Conservation (phyloP, 2,113 vertebrate genomes). For the Tragelaphus scriptus region DNA sequence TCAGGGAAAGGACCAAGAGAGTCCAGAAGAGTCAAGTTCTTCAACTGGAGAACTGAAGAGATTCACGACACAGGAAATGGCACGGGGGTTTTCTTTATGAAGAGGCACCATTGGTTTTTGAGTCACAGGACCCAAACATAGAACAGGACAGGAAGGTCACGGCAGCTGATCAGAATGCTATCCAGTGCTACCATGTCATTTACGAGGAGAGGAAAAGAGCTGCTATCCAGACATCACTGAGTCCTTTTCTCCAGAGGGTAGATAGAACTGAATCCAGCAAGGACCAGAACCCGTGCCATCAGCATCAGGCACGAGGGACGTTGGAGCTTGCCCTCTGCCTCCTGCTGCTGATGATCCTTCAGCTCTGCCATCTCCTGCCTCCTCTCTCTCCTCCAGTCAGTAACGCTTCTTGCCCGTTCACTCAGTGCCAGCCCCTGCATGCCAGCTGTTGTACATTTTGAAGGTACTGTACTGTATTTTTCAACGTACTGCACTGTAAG, state of each 20-base stretch:
- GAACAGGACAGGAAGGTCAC: background rate
- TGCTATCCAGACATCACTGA: background rate
- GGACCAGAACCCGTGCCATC: background rate
- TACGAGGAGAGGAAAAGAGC: background rate
- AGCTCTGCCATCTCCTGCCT: background rate
- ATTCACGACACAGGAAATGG: rapidly evolving
- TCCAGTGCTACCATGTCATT: background rate
- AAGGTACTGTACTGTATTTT: background rate
- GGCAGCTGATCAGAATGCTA: background rate
- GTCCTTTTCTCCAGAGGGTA: background rate
- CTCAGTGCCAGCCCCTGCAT: background rate
- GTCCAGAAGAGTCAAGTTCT: background rate
- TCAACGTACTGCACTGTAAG: background rate
- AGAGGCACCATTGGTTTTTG: background rate
- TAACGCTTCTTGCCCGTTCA: background rate
- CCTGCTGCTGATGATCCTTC: background rate
- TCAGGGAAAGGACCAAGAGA: background rate
- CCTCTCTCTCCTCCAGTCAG: background rate
- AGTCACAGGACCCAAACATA: background rate
- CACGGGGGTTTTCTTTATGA: background rate
- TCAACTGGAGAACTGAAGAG: background rate
- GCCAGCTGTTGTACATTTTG: background rate
- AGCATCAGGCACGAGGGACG: rapidly evolving
- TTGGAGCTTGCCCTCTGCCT: background rate
- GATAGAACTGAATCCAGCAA: background rate